phyloP scores from a whole-genome alignment of 2,797 vertebrate genomes.

The Malurus leucopterus region DNA sequence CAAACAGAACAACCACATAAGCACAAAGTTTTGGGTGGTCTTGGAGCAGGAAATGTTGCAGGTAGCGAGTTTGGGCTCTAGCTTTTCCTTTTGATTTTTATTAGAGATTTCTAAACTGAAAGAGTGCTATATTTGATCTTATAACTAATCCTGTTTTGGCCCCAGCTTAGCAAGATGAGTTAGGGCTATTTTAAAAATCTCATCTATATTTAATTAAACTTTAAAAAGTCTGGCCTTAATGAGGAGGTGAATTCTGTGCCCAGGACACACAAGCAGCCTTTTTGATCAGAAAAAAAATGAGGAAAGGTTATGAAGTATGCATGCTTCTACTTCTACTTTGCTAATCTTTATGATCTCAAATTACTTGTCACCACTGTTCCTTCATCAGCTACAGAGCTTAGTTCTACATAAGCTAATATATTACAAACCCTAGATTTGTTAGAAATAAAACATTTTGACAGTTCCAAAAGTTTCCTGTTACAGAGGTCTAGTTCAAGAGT shows the following conservation, averaged over 20 bases:
- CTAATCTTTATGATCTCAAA: conserved; percentile 7
- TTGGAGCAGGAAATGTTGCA: background rate
- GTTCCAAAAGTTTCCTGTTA: background rate
- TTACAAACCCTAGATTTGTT: background rate
- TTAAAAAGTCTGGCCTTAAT: conserved; percentile 25
- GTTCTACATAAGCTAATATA: background rate
- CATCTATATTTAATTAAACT: conserved; percentile 24
- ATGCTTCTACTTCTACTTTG: background rate
- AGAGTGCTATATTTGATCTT: background rate
- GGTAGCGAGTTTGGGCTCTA: background rate
- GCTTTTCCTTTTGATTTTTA: background rate
- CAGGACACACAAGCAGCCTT: background rate
- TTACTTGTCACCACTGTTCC: background rate
- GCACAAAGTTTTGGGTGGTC: background rate
- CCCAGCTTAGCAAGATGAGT: background rate
- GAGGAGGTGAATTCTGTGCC: background rate
- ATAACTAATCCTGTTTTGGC: background rate
- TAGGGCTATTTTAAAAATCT: conserved; percentile 27
- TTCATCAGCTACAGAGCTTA: conserved; percentile 9
- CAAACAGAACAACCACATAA: background rate
- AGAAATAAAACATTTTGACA: background rate
- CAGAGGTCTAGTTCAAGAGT: background rate
- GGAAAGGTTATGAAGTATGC: conserved; percentile 17
- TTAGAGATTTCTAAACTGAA: background rate
- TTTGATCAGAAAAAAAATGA: conserved; percentile 25